phyloP scores from a whole-genome alignment of 2,113 vertebrate genomes.

The Noctilio leporinus region DNA sequence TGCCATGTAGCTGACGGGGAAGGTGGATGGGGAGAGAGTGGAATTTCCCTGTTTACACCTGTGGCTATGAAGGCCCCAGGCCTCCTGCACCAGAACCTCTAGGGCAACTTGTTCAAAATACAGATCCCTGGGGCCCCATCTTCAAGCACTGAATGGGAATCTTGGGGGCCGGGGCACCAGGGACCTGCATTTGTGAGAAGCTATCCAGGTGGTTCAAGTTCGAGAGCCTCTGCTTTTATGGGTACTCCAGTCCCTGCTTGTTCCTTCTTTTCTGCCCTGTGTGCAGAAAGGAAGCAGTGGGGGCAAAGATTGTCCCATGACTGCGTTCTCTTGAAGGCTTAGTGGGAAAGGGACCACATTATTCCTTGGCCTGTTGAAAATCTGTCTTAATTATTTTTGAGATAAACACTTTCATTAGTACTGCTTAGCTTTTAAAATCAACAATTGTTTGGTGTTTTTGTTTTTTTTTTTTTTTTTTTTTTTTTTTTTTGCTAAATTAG shows the following conservation, averaged over 20 bases:
- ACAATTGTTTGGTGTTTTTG: too few relatives aligned
- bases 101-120: neutral
- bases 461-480: too few relatives aligned
- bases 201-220: neutral
- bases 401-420: neutral
- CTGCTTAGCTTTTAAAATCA: neutral
- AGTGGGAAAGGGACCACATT: neutral
- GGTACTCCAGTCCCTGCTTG: neutral
- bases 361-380: neutral
- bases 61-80: neutral
- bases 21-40: neutral
- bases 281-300: neutral
- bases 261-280: neutral
- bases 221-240: accelerated
- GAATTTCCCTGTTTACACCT: neutral
- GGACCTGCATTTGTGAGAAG: neutral
- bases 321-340: neutral
- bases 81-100: neutral
- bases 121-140: neutral
- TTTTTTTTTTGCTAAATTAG: neutral
- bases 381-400: neutral
- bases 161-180: neutral
- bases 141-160: neutral
- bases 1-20: neutral
- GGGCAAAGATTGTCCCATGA: neutral